Percentiles rank a stretch among this genome's conserved stretches.
phyloP scores from a whole-genome alignment of 2,888 invertebrate genomes.

The Lottia scabra region DNA sequence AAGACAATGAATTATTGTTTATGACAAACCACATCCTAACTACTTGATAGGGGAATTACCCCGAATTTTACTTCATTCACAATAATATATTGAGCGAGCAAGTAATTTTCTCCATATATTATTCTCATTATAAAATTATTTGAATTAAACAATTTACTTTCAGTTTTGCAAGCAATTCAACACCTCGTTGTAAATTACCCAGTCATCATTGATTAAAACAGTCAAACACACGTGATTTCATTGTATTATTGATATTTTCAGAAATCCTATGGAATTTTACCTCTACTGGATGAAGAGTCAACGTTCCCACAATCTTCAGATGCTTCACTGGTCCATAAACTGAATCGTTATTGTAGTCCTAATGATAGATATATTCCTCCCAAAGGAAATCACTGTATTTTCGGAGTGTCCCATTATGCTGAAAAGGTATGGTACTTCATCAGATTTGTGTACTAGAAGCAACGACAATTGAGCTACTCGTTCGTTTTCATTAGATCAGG shows the following conservation, averaged over 20 bases:
- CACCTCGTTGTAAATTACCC: conserved; percentile 43
- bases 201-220: too few species aligned
- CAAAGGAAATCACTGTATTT: conserved; percentile 32
- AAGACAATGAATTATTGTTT: too few species aligned
- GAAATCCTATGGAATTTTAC: conserved; percentile 48
- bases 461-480: too few species aligned
- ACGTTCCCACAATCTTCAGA: conserved; percentile 51
- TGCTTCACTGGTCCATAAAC: conserved; percentile 42
- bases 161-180: conserved; percentile 46
- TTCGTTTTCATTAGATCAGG: too few species aligned
- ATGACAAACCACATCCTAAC: too few species aligned
- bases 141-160: conserved; percentile 10
- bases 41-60: too few species aligned
- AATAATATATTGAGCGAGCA: too few species aligned
- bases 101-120: too few species aligned
- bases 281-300: conserved; percentile 51
- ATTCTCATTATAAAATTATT: too few species aligned
- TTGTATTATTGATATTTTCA: conserved; percentile 15
- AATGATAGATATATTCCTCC: conserved; percentile 34
- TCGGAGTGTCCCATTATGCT: conserved; percentile 50
- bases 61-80: too few species aligned
- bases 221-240: too few species aligned
- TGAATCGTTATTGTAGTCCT: conserved; percentile 43
- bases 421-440: conserved; percentile 38
- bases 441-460: too few species aligned